Evolutionary conservation across 2,113 vertebrate species (phyloP), one percentile per base, ranked within the genome.

Genomic region (Xyliphius kryptos): DNA sequence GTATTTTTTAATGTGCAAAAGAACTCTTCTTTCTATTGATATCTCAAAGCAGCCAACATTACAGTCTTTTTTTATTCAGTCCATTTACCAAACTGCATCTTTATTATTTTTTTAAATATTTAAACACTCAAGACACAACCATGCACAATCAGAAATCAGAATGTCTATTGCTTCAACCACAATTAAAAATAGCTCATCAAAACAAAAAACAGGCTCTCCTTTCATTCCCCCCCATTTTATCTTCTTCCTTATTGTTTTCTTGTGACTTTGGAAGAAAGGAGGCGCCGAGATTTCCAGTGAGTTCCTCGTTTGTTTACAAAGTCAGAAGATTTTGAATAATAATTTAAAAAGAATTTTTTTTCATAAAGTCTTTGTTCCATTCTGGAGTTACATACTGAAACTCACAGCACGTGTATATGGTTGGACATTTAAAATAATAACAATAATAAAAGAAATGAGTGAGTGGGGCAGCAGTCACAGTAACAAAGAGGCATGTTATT

Each of bases 71-170:
- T 87, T 83, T 82, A 85, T 93, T 93, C 91, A 90, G 88, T 92
- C 91, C 90, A 93, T 89, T 91, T 93, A 89, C 90, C 89, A 93
- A 94, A 95, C 91, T 92, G 91, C 87, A 89, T 86, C 91, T 88
- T 90, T 92, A 83, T 71, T 65, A 78, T 90, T 89, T 88, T n/a
- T n/a, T n/a, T n/a, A 91, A 94, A 90, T 89, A 88, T 86, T 86
- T 85, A 91, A 92, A 96, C 93, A 97, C 94, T 96, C 92, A 94
- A 95, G 91, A 96, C 92, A 97, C 91, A 93, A 89, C 92, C 93
- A 98, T 97, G 94, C 94, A 97, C 92, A 90, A 91, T 91, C 91
- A 90, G 91, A 91, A 86, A 91, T 94, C 91, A 93, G 90, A 94
- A 87, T 91, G 90, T 93, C 92, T 95, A 94, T 95, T 94, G 92